Percentiles rank a stretch among this genome's conserved stretches.
phyloP scores from a whole-genome alignment of 64 coral and sea anemone genomes.

The Stichodactyla helianthus region DNA sequence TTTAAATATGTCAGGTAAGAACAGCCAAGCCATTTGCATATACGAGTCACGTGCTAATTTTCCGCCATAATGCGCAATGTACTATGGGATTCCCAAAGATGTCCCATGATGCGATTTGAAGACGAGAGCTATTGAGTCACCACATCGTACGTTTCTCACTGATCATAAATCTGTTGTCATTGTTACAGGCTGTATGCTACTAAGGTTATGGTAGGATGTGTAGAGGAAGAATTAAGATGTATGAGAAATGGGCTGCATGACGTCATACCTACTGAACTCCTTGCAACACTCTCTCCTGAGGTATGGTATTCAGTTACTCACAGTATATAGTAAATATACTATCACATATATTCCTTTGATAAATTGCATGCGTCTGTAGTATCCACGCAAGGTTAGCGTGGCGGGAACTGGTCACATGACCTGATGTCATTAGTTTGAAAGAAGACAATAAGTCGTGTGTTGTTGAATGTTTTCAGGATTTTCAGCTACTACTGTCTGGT shows the following conservation, averaged over 20 bases:
- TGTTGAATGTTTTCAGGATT: slow-evolving; percentile 36
- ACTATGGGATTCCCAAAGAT: no score
- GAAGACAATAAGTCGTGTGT: no score
- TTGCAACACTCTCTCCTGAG: slow-evolving; percentile 49
- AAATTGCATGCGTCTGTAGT: no score
- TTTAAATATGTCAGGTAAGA: slow-evolving; percentile 75
- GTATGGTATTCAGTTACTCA: background rate
- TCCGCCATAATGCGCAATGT: no score
- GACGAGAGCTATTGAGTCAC: background rate
- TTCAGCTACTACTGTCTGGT: slow-evolving; percentile 73
- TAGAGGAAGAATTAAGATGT: slow-evolving; percentile 56
- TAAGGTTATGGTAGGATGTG: slow-evolving; percentile 82
- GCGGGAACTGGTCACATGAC: no score
- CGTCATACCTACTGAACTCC: slow-evolving; percentile 60
- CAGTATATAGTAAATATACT: background rate
- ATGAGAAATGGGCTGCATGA: slow-evolving; percentile 73
- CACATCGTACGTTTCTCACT: background rate
- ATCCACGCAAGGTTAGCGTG: no score
- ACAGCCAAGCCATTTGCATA: background rate
- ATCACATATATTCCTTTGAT: no score
- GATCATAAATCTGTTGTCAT: background rate
- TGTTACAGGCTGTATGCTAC: slow-evolving; percentile 51
- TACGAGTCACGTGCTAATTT: no score
- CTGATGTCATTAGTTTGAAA: no score
- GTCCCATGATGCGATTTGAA: no score